Evolutionary conservation across 2,113 vertebrate species (phyloP).

Genomic region (Rhadina sibilatrix): DNA sequence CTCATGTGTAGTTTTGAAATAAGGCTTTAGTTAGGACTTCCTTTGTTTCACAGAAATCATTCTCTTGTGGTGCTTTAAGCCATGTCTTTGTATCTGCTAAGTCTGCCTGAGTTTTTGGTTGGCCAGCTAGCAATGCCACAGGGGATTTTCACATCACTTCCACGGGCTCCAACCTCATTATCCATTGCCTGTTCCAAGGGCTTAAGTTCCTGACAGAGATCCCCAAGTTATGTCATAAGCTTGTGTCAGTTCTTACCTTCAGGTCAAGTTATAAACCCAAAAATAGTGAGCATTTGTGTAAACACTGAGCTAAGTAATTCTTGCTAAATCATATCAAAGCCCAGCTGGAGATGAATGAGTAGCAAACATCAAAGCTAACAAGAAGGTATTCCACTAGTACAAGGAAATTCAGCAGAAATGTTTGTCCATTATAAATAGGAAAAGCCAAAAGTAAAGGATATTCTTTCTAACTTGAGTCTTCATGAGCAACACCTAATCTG

Average conservation of each 20-base stretch:
- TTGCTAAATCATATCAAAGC: neutral
- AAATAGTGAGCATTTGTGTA: neutral
- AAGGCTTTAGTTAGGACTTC: neutral
- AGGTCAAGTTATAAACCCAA: neutral
- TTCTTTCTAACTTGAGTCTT: neutral
- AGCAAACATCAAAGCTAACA: neutral
- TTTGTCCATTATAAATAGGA: neutral
- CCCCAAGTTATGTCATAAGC: neutral
- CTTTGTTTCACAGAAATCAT: neutral
- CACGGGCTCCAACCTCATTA: neutral
- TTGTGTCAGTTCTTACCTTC: neutral
- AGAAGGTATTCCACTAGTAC: neutral
- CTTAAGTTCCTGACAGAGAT: neutral
- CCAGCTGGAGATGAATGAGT: neutral
- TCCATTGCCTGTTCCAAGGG: rapidly evolving
- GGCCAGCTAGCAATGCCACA: neutral
- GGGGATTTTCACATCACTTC: neutral
- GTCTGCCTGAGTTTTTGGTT: neutral
- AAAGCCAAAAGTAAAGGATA: neutral
- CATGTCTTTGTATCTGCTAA: neutral
- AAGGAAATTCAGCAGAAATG: neutral
- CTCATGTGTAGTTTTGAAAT: neutral
- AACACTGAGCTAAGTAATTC: neutral
- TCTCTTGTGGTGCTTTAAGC: neutral
- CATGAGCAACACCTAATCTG: neutral